phyloP scores from a whole-genome alignment of 2,113 vertebrate species.

The Neopipo cinnamomea region DNA sequence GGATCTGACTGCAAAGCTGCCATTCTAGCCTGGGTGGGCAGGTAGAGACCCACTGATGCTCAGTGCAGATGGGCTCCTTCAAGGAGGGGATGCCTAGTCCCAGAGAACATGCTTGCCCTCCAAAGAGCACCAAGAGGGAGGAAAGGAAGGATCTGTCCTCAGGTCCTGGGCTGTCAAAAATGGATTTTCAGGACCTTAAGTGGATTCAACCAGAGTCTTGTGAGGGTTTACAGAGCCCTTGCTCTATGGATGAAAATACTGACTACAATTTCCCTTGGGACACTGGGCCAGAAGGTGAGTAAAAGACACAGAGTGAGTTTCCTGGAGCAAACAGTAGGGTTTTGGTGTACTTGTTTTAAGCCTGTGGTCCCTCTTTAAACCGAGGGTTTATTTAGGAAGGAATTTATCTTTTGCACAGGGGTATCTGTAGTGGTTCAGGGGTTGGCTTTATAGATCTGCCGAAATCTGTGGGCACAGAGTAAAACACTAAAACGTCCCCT shows the following conservation, averaged over 20 bases:
- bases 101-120: rapidly evolving
- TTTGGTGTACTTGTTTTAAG: not conserved
- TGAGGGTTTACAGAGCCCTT: not conserved
- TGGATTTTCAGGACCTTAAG: not conserved
- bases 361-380: not conserved
- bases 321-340: not conserved
- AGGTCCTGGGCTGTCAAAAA: not conserved
- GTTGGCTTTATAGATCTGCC: not conserved
- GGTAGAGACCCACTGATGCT: not conserved
- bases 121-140: not conserved
- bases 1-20: not conserved
- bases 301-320: not conserved
- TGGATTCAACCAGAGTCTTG: not conserved
- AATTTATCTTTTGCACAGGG: not conserved
- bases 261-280: not conserved
- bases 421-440: not conserved
- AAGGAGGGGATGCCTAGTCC: not conserved
- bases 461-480: rapidly evolving
- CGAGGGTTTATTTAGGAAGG: not conserved
- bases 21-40: not conserved
- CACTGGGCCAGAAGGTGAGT: not conserved
- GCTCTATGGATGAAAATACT: not conserved
- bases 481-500: rapidly evolving
- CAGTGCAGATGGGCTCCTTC: not conserved
- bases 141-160: not conserved